Evolutionary conservation across 2,888 invertebrate species (phyloP).

Genomic region (Polydrusus tereticollis): DNA sequence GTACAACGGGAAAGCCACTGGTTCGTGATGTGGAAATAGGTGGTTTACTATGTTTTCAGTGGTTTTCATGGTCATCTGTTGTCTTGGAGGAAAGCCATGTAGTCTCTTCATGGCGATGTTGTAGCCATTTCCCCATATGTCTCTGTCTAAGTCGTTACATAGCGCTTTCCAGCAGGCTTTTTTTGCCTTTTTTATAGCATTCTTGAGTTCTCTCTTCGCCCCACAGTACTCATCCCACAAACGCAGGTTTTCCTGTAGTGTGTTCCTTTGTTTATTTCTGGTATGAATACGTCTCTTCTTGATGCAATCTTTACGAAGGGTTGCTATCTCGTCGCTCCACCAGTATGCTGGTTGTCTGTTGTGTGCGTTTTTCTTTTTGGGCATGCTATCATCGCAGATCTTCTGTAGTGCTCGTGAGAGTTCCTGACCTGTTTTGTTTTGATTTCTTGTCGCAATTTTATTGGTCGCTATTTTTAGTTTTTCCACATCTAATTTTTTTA

Average conservation of each 20-base stretch:
- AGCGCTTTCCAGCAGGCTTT: neutral
- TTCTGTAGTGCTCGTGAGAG: neutral
- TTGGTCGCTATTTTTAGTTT: constrained; percentile 1
- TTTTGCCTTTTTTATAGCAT: neutral
- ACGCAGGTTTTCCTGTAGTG: neutral
- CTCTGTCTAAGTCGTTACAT: neutral
- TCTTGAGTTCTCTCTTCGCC: neutral
- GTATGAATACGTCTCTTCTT: neutral
- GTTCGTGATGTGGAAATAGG: too few species aligned
- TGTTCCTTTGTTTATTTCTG: neutral
- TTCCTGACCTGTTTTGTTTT: neutral
- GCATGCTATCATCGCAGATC: neutral
- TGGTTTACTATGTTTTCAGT: too few species aligned
- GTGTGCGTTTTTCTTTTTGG: neutral
- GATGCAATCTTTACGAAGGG: neutral
- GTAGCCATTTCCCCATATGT: constrained; percentile 43
- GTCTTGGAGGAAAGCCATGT: too few species aligned
- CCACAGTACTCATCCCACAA: neutral
- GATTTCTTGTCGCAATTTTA: neutral
- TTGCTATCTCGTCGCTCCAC: neutral
- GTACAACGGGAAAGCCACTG: too few species aligned
- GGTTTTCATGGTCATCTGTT: too few species aligned
- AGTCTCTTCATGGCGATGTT: constrained; percentile 40
- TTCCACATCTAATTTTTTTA: neutral
- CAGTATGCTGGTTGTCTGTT: neutral